These are phyloP conservation scores for Polietes domitor DNA, from an alignment of 2,888 invertebrate genomes.

Conservation along the genomic window DNA sequence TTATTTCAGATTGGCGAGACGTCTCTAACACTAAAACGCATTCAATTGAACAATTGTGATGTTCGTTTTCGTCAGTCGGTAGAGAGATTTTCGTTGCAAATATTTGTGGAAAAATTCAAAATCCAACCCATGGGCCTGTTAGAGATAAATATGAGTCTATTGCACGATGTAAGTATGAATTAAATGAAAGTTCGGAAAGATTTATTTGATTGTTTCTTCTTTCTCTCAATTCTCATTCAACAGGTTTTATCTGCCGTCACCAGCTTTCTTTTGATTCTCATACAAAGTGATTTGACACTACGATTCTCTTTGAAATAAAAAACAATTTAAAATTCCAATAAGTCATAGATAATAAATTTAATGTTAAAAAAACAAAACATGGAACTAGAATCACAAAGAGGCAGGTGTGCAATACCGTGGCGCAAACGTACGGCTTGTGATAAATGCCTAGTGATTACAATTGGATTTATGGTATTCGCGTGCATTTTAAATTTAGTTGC, in stretches of 20 bases:
- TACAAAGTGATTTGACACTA: conserved; percentile 77
- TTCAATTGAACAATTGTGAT: conserved; percentile 72
- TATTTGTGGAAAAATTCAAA: conserved; percentile 71
- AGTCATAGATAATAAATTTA: not conserved
- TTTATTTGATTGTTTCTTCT: conserved; percentile 17
- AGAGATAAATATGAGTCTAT: conserved; percentile 73
- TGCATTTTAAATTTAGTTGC: conserved; percentile 56
- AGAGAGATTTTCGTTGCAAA: conserved; percentile 74
- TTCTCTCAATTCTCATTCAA: conserved; percentile 42
- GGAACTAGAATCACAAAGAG: conserved; percentile 37
- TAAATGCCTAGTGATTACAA: conserved; percentile 54
- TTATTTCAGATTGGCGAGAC: conserved; percentile 70
- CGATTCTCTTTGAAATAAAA: conserved; percentile 75
- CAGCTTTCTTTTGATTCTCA: conserved; percentile 77
- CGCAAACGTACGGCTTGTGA: conserved; percentile 45
- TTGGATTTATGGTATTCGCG: conserved; percentile 49
- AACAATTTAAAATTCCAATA: not conserved
- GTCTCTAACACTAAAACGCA: conserved; percentile 73
- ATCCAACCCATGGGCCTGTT: conserved; percentile 76
- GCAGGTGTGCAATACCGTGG: conserved; percentile 49
- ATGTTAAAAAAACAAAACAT: conserved; percentile 22
- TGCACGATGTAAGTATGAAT: conserved; percentile 69
- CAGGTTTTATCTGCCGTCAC: conserved; percentile 75
- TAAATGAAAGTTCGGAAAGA: not conserved
- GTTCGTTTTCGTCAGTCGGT: conserved; percentile 74